A percentile compares a stretch with the other conserved stretches of the same genome.
Conservation (phyloP, 37 sponge, comb jelly and placozoan species). For the Cladorhizidae sp. region DNA sequence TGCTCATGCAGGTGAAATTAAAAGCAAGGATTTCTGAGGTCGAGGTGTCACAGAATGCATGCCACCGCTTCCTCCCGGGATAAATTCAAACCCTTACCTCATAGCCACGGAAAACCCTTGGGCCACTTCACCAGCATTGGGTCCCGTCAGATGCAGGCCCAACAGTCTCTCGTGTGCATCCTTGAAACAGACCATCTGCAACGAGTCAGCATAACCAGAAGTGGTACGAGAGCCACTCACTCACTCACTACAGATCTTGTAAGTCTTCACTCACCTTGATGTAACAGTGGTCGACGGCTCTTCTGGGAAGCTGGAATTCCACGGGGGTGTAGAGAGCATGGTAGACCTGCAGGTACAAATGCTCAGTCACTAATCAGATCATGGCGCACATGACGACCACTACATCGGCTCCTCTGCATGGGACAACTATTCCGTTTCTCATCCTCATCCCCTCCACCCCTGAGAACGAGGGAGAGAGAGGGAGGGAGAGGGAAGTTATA, state of each 20-base stretch:
- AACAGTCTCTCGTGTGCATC: slow-evolving; percentile 64
- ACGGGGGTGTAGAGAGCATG: slow-evolving; percentile 70
- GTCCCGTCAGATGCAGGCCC: slow-evolving; percentile 89
- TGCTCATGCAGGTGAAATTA: no score
- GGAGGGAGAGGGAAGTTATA: no score
- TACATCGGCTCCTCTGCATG: no score
- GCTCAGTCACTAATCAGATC: no score
- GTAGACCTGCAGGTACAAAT: slow-evolving; percentile 66
- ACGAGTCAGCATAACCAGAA: neutral
- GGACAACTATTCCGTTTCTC: no score
- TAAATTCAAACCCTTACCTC: slow-evolving; percentile 39
- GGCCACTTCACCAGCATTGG: slow-evolving; percentile 90
- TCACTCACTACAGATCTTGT: neutral
- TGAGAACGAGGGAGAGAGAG: no score
- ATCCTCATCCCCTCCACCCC: no score
- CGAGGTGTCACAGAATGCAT: no score
- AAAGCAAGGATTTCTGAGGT: no score
- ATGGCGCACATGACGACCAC: no score
- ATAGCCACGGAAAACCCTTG: slow-evolving; percentile 87
- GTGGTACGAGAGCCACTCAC: neutral
- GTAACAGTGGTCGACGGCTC: slow-evolving; percentile 51
- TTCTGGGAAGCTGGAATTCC: slow-evolving; percentile 63
- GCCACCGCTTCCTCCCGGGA: no score
- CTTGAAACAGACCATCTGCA: slow-evolving; percentile 56
- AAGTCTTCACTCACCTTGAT: slow-evolving; percentile 45